phyloP scores from a whole-genome alignment of 1,140 invertebrate species.

The Helicoverpa zea region DNA sequence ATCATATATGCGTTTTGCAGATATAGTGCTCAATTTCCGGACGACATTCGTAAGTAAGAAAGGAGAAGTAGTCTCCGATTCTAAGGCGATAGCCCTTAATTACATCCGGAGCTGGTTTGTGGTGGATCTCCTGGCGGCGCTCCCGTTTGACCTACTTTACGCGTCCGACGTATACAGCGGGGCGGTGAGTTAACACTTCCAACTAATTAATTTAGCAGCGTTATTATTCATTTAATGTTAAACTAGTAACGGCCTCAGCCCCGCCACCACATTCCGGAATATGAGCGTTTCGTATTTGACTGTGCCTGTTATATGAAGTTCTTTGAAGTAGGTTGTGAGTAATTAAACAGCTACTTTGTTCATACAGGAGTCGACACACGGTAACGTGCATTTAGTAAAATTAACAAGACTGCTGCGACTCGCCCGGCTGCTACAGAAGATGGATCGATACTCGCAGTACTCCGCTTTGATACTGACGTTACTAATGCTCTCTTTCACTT shows the following conservation, averaged over 20 bases:
- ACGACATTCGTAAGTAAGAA: conserved; percentile 99
- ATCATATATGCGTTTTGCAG: conserved; percentile 86
- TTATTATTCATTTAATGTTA: conserved; percentile 62
- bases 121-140: conserved; percentile 97
- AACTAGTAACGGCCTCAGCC: conserved; percentile 48
- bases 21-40: conserved; percentile 99
- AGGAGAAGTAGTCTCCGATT: conserved; percentile 98
- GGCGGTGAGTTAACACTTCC: conserved; percentile 89
- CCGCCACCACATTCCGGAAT: conserved; percentile 24
- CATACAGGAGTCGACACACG: conserved; percentile 85
- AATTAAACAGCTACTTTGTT: conserved; percentile 42
- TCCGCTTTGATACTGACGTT: conserved; percentile 98
- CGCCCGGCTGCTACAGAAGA: conserved; percentile 97
- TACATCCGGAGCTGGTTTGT: conserved; percentile 98
- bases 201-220: conserved; percentile 66
- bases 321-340: conserved; percentile 6
- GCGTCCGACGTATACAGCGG: conserved; percentile 94
- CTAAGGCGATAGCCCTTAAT: conserved; percentile 94
- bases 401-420: conserved; percentile 96
- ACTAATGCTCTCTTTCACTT: conserved; percentile 97
- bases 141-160: conserved; percentile 98
- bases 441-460: conserved; percentile 98
- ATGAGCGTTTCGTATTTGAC: neutral
- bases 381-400: conserved; percentile 98
- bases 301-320: neutral